Evolutionary conservation across 2,113 vertebrate species (phyloP).

Genomic region (Tapirus terrestris): DNA sequence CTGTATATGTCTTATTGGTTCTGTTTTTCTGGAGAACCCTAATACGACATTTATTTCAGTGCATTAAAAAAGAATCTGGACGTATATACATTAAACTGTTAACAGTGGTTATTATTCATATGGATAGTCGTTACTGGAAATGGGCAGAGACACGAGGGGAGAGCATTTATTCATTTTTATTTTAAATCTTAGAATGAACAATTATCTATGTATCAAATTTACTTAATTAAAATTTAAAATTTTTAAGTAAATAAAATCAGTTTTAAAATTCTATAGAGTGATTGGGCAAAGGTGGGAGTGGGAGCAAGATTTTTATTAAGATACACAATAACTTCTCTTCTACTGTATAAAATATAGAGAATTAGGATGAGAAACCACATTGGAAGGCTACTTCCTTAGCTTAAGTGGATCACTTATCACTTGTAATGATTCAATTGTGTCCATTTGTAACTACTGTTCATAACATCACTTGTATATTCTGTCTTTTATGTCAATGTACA

Average conservation of each 20-base stretch:
- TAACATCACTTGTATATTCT: neutral
- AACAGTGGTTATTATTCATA: neutral
- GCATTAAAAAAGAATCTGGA: neutral
- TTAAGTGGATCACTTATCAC: neutral
- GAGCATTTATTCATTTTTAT: neutral
- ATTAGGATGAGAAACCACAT: neutral
- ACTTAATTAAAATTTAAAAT: neutral
- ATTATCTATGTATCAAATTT: neutral
- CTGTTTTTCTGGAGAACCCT: neutral
- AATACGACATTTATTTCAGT: neutral
- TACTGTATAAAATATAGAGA: neutral
- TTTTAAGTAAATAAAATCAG: neutral
- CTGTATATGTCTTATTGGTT: neutral
- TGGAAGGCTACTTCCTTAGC: neutral
- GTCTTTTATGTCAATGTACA: neutral
- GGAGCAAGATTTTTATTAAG: neutral
- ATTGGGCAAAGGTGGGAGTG: neutral
- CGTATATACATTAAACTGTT: neutral
- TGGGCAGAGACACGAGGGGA: neutral
- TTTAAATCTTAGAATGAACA: neutral
- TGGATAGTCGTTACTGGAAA: neutral
- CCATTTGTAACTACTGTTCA: neutral
- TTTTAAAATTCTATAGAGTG: neutral
- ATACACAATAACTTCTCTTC: neutral
- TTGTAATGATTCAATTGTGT: neutral